Evolutionary conservation across 2,888 invertebrate species (phyloP), one percentile per base, ranked within the genome.

Genomic region (Operophtera brumata): DNA sequence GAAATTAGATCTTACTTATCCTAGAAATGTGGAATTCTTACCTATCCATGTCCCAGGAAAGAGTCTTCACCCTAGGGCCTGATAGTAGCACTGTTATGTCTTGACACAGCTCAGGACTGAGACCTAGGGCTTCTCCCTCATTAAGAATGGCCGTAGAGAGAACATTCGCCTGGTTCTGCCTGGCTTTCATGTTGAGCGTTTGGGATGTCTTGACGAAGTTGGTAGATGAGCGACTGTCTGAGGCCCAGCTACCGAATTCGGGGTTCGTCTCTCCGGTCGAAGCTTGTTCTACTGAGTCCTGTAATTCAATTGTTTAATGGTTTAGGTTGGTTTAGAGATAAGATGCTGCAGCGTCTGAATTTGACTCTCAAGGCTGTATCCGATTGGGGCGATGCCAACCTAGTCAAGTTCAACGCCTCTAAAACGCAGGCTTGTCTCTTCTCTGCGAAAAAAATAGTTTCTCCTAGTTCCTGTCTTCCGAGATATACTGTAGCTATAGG

Each of bases 71-170:
- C 43, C 95, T 84, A 0, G 94, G 94, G 66, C 94, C 93, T 44
- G 93, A 93, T 11, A 95, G 80, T 52, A 95, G 90, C 6, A 94
- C 94, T 1, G 93, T 92, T 12, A 95, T 83, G 77, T 95, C 95
- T 74, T 94, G 94, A 70, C 94, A 93, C 30, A 94, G 74, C 57
- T 93, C 93, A 0, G 92, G 83, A 34, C 91, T 91, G 12, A 94
- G 88, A 0, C 94, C 94, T n/a, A 94, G 77, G 11, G 91, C 90
- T 66, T 94, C 93, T 9, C 92, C 92, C 67, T 93, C 93, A 0
- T 75, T 75, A n/a, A 93, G 76, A 13, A 92, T 86, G 1, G 92
- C 91, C 0, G 89, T 91, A 0, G 92, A 92, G 4, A 92, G 78
- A 3, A 91, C 88, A 65, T 92, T 92, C 35, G 94, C 92, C 70